Evolutionary conservation across 2,888 invertebrate species (phyloP), one percentile per base, ranked within the genome.

Genomic region (Periphyllus acericola): DNA sequence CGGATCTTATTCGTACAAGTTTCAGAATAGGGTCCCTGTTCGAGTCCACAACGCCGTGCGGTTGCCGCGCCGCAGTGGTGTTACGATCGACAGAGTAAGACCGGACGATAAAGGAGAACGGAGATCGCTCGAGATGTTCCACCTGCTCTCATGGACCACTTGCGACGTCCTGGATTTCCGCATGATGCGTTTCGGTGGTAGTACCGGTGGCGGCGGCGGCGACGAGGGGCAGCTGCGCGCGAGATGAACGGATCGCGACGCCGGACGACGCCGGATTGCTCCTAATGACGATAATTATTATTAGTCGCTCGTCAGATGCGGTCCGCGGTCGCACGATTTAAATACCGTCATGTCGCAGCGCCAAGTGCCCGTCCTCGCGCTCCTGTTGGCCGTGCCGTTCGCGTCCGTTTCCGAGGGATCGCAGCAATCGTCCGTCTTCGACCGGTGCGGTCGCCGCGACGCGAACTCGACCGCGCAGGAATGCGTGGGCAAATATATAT

Each of bases 401-500:
- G 11, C 55, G 55, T 55, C 21, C 34, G 19, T 34, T 5, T 3
- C 40, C 25, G n/a, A 25, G 4, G 8, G 19, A 21, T 29, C 66
- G 11, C 55, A 40, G 14, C 68, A 32, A 40, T 60, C 81, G 25
- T 81, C 40, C 19, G 74, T 81, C 25, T 87, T 87, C 32, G 87
- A 80, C 32, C 80, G 55, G 1, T 87, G 87, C 32, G 55, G 9
- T 5, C 17, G 46, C 9, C 66, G 84, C 14, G 52, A 66, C 46
- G 66, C 80, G 0, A 87, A 87, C 52, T 21, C 74, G 46, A 87
- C 87, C 25, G n/a, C 55, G 1, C 80, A 74, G 32, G 80, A 87
- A 46, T 87, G 87, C 32, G 87, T 87, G 36, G 66, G 81, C 5
- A 87, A 74, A 74, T n/a, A 74, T 8, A 81, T 87, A 74, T 11